Evolutionary conservation across 2,113 vertebrate genomes (phyloP), one percentile per base, ranked within the genome.

Genomic region (Pelodiscus sinensis): DNA sequence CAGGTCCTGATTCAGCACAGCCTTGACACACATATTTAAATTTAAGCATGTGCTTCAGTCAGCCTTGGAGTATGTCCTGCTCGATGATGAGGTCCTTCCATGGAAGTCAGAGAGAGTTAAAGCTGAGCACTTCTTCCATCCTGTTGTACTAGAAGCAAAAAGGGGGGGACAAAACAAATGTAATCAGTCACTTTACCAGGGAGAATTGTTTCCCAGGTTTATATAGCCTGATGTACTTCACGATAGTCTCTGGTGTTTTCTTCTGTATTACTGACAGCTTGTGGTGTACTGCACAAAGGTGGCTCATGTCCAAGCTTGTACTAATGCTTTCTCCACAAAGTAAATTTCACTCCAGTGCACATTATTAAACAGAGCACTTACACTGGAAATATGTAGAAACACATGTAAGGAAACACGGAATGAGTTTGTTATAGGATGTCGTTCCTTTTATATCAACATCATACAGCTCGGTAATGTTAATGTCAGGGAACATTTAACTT

Each of bases 401-500:
- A 77, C 2, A 82, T 86, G 1, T 52, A 84, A 89, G 88, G 52
- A 54, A 79, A 75, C 35, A 19, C 29, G 56, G 85, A 65, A 29
- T 12, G 3, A 86, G 19, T 89, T 87, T 56, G 54, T 85, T 4
- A n/a, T 24, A 38, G 55, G 50, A 35, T 31, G n/a, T 8, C 35
- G 65, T 27, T 81, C n/a, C 91, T 84, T 82, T 50, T 50, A 50
- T 79, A 0, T 73, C 54, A 50, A 31, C 25, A 68, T 12, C 62
- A 82, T 21, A n/a, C 65, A 75, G 65, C 78, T 13, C 38, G 10
- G 22, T 65, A 86, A 78, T 56, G 57, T 35, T 80, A 85, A 44
- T 38, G 60, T 55, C 86, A 96, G 75, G 57, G 29, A 89, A 11
- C 50, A 10, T 93, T 91, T 91, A 51, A 11, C 71, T 86, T 91